Base-by-base conservation (phyloP, 2,797 vertebrate genomes). In the Oreortyx pictus region DNA sequence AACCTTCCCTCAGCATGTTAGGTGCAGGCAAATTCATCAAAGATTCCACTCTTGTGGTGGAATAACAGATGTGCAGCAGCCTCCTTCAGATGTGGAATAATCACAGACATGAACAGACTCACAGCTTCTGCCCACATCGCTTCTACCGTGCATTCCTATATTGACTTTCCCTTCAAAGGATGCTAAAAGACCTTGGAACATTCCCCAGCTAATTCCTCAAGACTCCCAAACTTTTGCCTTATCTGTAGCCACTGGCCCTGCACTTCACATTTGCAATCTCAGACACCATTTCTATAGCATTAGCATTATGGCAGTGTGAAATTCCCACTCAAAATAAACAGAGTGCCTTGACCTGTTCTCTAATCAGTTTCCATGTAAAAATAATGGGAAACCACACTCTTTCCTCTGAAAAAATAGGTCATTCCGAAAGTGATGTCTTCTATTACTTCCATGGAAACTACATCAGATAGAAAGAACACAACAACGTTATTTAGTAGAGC, bases 61-160 rank as follows among this genome's bases (percentile, higher is more conserved):
- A 94, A 83, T 87, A 92, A 94, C 90, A 94, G 91, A 90, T 94
- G 90, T 89, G 76, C n/a, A 87, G 66, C 39, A 68, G 66, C 25
- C 50, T 92, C 64, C 60, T 91, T 96, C 89, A 94, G 79, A 94
- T 92, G 52, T 92, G 87, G 79, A 94, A 93, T 62, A 90, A 89
- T 75, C 86, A 81, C 62, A 78, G 79, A 82, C 65, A 74, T 81
- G 87, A 95, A 93, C 85, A 73, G 37, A 19, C 31, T 90, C 82
- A 85, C 39, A 71, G n/a, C 72, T 93, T 82, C 86, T 87, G 62
- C 35, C 75, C 78, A 89, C 54, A 47, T 35, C 67, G 24, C 47
- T 92, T 82, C 75, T 72, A 72, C 59, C 3, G 1, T 81, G 68
- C 0, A 67, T 77, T 82, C 50, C 24, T 0, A 0, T 73, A n/a